These are phyloP conservation scores for Thymelicus lineola DNA, from an alignment of 2,888 invertebrate genomes.

Conservation along the genomic window DNA sequence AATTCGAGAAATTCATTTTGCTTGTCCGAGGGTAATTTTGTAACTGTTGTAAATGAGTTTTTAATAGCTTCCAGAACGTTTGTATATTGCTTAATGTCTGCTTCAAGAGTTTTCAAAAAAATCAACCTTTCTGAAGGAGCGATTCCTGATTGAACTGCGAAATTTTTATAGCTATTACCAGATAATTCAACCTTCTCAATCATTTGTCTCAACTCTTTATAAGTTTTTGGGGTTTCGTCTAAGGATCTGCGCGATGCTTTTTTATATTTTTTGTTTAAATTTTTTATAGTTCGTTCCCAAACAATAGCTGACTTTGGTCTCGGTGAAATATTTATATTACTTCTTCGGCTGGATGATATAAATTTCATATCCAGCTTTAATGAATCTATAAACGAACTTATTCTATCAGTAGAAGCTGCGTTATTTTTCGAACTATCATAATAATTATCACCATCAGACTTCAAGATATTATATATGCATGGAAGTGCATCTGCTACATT, in stretches of 20 bases:
- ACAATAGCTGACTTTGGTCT: constrained; percentile 66
- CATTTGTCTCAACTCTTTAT: constrained; percentile 55
- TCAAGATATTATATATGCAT: constrained; percentile 69
- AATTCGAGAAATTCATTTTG: constrained; percentile 57
- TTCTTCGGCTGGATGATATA: constrained; percentile 53
- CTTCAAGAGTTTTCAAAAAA: constrained; percentile 62
- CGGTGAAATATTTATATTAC: constrained; percentile 41
- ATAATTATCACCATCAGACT: constrained; percentile 44
- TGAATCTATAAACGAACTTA: constrained; percentile 58
- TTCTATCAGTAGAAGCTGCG: constrained; percentile 48
- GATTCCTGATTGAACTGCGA: constrained; percentile 53
- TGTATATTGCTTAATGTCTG: constrained; percentile 56
- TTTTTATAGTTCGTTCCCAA: constrained; percentile 69
- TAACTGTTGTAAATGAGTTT: constrained; percentile 45
- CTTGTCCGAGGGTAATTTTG: constrained; percentile 49
- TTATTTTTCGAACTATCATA: constrained; percentile 37
- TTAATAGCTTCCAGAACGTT: constrained; percentile 56
- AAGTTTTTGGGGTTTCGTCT: constrained; percentile 51
- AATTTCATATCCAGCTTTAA: constrained; percentile 58
- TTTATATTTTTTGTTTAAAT: constrained; percentile 51
- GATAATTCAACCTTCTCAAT: constrained; percentile 56
- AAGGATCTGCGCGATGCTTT: constrained; percentile 54
- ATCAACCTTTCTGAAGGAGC: constrained; percentile 58
- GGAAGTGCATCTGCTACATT: constrained; percentile 66
- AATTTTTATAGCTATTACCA: constrained; percentile 60